These are phyloP conservation scores for Aporrectodea caliginosa DNA, from an alignment of 1,140 invertebrate genomes.

Conservation along the genomic window DNA sequence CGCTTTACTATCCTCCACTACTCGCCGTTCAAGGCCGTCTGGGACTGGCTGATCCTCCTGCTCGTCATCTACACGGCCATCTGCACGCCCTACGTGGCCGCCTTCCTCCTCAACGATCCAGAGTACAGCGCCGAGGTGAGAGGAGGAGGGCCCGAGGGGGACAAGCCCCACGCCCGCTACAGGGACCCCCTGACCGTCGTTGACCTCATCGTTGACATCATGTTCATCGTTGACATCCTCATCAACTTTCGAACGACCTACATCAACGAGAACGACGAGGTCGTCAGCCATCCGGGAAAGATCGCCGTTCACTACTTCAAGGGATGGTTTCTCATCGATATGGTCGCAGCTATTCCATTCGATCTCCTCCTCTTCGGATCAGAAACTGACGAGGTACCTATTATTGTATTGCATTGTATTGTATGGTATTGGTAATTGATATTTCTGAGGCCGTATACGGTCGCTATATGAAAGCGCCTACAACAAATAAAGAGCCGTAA, in stretches of 20 bases:
- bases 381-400: slow-evolving; percentile 90
- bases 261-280: slow-evolving; percentile 72
- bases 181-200: slow-evolving; percentile 59
- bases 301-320: slow-evolving; percentile 97
- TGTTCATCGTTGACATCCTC: slow-evolving; percentile 97
- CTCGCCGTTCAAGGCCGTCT: slow-evolving; percentile 96
- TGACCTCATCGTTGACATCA: slow-evolving; percentile 82
- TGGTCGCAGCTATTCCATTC: slow-evolving; percentile 97
- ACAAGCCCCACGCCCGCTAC: slow-evolving; percentile 44
- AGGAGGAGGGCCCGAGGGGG: not conserved
- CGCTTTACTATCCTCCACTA: slow-evolving; percentile 98
- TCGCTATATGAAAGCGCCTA: too few species aligned
- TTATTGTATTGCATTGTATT: too few species aligned
- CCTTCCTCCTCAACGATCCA: slow-evolving; percentile 85
- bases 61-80: slow-evolving; percentile 98
- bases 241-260: slow-evolving; percentile 99
- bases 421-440: too few species aligned
- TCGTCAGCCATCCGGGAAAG: slow-evolving; percentile 92
- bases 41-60: slow-evolving; percentile 98
- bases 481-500: too few species aligned
- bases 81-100: slow-evolving; percentile 97
- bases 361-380: slow-evolving; percentile 92
- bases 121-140: slow-evolving; percentile 39
- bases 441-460: too few species aligned
- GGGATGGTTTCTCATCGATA: slow-evolving; percentile 98